Evolutionary conservation across 1,140 invertebrate species (phyloP).

Genomic region (Lineus longissimus): DNA sequence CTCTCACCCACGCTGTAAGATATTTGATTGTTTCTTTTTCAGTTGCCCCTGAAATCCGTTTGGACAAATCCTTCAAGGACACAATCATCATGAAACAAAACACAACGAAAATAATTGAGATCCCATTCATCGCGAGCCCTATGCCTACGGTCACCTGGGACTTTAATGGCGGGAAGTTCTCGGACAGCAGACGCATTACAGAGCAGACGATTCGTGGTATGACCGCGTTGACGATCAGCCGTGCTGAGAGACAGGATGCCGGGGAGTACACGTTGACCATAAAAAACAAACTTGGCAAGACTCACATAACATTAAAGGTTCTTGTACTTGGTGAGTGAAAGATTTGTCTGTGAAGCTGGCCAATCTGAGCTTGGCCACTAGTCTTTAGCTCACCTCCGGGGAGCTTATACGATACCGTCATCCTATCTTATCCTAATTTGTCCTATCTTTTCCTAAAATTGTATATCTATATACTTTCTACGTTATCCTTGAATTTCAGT

Average conservation of each 20-base stretch:
- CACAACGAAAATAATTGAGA: slow-evolving; percentile 46
- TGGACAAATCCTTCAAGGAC: slow-evolving; percentile 46
- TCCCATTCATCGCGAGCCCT: slow-evolving; percentile 49
- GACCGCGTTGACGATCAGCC: slow-evolving; percentile 74
- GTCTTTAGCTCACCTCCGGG: no score
- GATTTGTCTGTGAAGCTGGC: not conserved
- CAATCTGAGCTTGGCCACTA: no score
- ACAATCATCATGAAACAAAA: slow-evolving; percentile 43
- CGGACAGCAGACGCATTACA: slow-evolving; percentile 45
- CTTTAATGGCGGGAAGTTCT: slow-evolving; percentile 43
- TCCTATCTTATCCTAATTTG: no score
- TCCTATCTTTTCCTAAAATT: no score
- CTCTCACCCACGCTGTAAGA: not conserved
- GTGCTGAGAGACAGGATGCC: slow-evolving; percentile 86
- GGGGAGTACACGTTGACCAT: slow-evolving; percentile 91
- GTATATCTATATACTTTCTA: no score
- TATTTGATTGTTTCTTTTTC: slow-evolving; percentile 22
- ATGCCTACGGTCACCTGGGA: slow-evolving; percentile 47
- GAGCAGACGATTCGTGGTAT: slow-evolving; percentile 49
- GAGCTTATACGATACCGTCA: not conserved
- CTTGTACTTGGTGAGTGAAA: slow-evolving; percentile 77
- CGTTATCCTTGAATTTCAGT: no score
- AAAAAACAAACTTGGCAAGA: slow-evolving; percentile 92
- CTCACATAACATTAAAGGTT: slow-evolving; percentile 89
- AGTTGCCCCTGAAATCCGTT: slow-evolving; percentile 44